phyloP scores from a whole-genome alignment of 2,797 vertebrate species.

The Chaunax sp. region DNA sequence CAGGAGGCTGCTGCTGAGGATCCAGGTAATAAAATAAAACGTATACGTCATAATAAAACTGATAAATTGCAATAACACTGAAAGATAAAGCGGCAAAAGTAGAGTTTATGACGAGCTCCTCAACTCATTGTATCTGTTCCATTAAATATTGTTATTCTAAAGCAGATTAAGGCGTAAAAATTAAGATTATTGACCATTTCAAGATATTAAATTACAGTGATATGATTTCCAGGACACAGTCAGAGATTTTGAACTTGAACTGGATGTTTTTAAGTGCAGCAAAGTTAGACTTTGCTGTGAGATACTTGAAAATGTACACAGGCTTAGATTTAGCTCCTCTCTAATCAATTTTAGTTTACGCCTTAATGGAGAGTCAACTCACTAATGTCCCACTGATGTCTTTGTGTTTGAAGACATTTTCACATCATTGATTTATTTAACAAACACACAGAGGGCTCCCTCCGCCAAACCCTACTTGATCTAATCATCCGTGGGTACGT shows the following conservation, averaged over 20 bases:
- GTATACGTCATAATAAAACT: no score
- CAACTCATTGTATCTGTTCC: background rate
- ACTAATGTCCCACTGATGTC: constrained; percentile 3
- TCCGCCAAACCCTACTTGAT: background rate
- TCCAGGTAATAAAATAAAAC: constrained; percentile 89
- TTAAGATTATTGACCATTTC: no score
- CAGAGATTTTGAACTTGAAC: no score
- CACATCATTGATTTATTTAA: background rate
- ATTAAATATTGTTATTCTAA: no score
- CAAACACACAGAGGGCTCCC: constrained; percentile 6
- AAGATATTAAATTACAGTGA: no score
- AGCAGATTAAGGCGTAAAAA: background rate
- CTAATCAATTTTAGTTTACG: background rate
- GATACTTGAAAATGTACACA: background rate
- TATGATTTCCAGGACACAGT: no score
- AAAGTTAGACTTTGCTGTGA: background rate
- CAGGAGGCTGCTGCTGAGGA: constrained; percentile 92
- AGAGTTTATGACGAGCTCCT: no score
- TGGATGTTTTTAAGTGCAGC: no score
- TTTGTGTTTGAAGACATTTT: background rate
- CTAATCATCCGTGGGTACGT: constrained; percentile 10
- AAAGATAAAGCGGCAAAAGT: background rate
- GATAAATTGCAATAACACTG: background rate
- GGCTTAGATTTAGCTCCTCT: background rate
- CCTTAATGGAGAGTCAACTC: background rate